Evolutionary conservation across 2,113 vertebrate species (phyloP).

Genomic region (Pseudorectes ferrugineus): DNA sequence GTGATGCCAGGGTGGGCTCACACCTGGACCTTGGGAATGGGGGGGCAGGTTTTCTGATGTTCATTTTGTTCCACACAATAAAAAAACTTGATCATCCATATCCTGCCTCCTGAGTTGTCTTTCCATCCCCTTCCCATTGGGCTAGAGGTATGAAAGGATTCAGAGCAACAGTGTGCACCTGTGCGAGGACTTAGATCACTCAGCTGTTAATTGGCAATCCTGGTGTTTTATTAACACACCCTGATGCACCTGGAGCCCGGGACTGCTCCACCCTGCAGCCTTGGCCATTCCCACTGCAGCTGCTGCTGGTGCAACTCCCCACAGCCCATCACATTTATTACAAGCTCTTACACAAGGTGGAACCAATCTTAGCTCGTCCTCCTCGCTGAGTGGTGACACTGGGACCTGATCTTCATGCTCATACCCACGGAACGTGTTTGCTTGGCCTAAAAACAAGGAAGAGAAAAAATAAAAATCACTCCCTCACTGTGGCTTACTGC

Average conservation of each 20-base stretch:
- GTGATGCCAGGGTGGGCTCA: background rate
- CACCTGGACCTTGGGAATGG: fast-evolving
- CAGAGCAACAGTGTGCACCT: background rate
- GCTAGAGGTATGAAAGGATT: fast-evolving
- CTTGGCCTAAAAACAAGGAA: conserved; percentile 38
- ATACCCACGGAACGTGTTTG: conserved; percentile 29
- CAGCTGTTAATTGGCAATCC: fast-evolving
- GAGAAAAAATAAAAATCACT: background rate
- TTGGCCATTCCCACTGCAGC: background rate
- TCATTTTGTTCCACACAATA: background rate
- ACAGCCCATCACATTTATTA: background rate
- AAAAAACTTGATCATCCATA: background rate
- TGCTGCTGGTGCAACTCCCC: background rate
- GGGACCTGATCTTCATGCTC: background rate
- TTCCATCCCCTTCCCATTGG: background rate
- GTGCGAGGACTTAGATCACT: no score
- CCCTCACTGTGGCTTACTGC: fast-evolving
- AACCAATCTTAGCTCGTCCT: background rate
- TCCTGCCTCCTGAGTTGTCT: fast-evolving
- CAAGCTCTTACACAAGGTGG: background rate
- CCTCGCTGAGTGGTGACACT: background rate
- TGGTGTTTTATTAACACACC: background rate
- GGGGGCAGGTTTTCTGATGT: background rate
- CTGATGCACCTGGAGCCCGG: background rate
- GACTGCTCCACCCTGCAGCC: background rate